A percentile compares a stretch with the other conserved stretches of the same genome.
Conservation (phyloP, 2,888 invertebrate genomes). For the Homarus gammarus region DNA sequence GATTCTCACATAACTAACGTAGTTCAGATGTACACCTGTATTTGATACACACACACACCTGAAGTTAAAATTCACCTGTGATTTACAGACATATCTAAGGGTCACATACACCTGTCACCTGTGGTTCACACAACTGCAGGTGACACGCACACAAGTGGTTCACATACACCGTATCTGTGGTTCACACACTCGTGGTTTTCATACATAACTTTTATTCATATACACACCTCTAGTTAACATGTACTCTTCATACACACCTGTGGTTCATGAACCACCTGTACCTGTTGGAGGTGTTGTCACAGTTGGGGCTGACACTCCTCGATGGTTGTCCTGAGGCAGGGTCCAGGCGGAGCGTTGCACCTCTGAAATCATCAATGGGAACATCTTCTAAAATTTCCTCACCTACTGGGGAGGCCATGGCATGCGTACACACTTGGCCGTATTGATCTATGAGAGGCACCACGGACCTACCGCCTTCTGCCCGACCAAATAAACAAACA, state of each 20-base stretch:
- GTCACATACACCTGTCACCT: too few species aligned
- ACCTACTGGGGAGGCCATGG: slow-evolving; percentile 72
- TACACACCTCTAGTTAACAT: too few species aligned
- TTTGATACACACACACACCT: too few species aligned
- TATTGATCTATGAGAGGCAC: slow-evolving; percentile 15
- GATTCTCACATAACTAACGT: too few species aligned
- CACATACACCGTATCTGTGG: too few species aligned
- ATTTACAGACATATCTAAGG: too few species aligned
- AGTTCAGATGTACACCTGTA: too few species aligned
- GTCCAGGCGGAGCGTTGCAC: slow-evolving; percentile 64
- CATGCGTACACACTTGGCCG: not conserved
- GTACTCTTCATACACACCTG: not conserved
- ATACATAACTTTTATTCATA: too few species aligned
- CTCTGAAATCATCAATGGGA: slow-evolving; percentile 68
- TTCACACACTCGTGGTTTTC: too few species aligned
- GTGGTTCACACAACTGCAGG: too few species aligned
- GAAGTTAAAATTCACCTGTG: too few species aligned
- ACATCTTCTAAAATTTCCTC: slow-evolving; percentile 71
- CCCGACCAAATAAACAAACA: slow-evolving; percentile 6
- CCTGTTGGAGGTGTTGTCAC: slow-evolving; percentile 30
- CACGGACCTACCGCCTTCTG: not conserved
- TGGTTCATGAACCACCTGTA: not conserved
- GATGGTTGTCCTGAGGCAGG: slow-evolving; percentile 67
- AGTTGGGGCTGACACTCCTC: slow-evolving; percentile 65
- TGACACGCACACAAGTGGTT: too few species aligned